Percentiles rank a stretch among this genome's conserved stretches.
Evolutionary conservation across 2,797 vertebrate species (phyloP).

Genomic region (Sphenopsis melanotis): DNA sequence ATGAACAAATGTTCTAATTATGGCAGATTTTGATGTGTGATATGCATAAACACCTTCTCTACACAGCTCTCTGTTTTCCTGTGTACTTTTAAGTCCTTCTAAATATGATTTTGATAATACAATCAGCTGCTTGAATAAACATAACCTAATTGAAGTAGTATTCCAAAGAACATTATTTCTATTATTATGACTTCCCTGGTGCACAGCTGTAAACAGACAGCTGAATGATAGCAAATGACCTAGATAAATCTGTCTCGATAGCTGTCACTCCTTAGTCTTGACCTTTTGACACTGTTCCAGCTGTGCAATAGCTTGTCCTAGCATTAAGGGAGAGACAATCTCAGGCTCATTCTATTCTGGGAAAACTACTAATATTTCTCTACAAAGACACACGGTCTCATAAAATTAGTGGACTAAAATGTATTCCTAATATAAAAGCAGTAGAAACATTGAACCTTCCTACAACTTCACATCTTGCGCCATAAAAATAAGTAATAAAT

Average conservation of each 20-base stretch:
- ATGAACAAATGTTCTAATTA: neutral
- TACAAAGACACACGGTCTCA: neutral
- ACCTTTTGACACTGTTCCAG: slow-evolving; percentile 39
- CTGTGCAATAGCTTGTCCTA: slow-evolving; percentile 8
- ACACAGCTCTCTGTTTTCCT: neutral
- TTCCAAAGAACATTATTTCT: neutral
- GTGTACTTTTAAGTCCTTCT: neutral
- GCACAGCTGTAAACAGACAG: neutral
- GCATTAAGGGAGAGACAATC: slow-evolving; percentile 2
- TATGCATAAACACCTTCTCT: neutral
- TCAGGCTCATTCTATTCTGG: neutral
- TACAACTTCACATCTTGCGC: neutral
- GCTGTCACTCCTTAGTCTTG: neutral
- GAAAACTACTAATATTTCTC: neutral
- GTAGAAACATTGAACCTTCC: neutral
- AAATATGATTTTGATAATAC: slow-evolving; percentile 16
- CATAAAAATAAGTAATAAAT: neutral
- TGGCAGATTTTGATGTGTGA: neutral
- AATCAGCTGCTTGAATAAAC: slow-evolving; percentile 3
- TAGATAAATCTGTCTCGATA: neutral
- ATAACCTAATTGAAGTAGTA: neutral
- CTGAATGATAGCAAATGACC: neutral
- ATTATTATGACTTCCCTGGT: neutral
- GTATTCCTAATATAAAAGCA: neutral
- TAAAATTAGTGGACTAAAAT: neutral